Evolutionary conservation across 2,797 vertebrate genomes (phyloP), one percentile per base, ranked within the genome.

Genomic region (Crocidura indochinensis): DNA sequence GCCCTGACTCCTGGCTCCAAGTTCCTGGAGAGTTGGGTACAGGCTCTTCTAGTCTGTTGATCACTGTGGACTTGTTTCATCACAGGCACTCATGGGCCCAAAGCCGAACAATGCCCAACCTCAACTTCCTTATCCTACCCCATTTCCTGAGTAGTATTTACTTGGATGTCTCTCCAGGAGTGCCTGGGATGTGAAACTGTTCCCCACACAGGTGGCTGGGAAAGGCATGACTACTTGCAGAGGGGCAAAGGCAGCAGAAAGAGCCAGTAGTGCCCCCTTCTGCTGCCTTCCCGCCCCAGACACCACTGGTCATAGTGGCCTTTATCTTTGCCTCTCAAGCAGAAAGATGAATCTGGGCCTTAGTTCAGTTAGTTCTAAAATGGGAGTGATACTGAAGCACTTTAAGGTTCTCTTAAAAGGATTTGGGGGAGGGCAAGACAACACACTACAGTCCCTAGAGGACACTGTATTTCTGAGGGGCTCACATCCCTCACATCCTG

Each of bases 361-460:
- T 65, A 11, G 26, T 84, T 44, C 65, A 27, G 44, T 92, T 53
- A 15, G 73, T 62, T 88, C 60, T 64, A 64, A 88, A 74, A 86
- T 24, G 67, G 49, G 29, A 14, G 19, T 49, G 8, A 15, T 44
- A 38, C 51, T 76, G 67, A 46, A 15, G 26, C 4, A 24, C 27
- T 51, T 92, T 76, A 74, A 12, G 51, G 24, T 74, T 81, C 74
- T 56, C 53, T 79, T 53, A 72, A 47, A 31, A 53, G 44, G 53
- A 10, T 24, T 2, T 19, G 5, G 0, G 3, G 38, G 26, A 27
- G 24, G 10, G 64, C n/a, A 4, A 65, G 62, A 26, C 0, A 17
- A 24, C 26, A 67, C 29, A 9, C 31, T 87, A 11, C 51, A 11
- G 22, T n/a, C 71, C 26, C 68, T 62, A 68, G 60, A 84, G 44